Evolutionary conservation across 2,888 invertebrate genomes (phyloP).

Genomic region (Synergus gifuensis): DNA sequence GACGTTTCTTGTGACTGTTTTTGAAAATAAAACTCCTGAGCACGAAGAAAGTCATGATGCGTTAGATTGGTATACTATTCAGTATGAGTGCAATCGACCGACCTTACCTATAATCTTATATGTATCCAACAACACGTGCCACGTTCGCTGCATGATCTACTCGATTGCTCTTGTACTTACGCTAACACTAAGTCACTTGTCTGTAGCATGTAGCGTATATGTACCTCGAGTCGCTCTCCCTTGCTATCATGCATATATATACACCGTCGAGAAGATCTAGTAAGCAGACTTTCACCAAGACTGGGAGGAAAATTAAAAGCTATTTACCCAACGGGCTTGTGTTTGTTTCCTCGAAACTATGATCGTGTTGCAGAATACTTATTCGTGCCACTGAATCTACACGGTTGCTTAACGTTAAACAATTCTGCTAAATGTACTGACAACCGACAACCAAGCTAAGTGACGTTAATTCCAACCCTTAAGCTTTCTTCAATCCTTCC

Average conservation of each 20-base stretch:
- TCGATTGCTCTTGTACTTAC: conserved; percentile 41
- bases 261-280: conserved; percentile 46
- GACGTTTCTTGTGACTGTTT: background rate
- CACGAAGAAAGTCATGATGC: conserved; percentile 24
- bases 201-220: background rate
- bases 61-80: conserved; percentile 14
- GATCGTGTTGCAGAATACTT: conserved; percentile 28
- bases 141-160: conserved; percentile 43
- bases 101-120: conserved; percentile 54
- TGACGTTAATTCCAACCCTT: conserved; percentile 6
- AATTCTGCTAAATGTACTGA: conserved; percentile 21
- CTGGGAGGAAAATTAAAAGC: conserved; percentile 54
- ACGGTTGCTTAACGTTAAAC: conserved; percentile 25
- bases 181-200: conserved; percentile 21
- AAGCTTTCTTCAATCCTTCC: background rate
- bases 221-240: conserved; percentile 40
- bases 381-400: conserved; percentile 38
- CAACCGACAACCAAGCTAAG: background rate
- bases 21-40: conserved; percentile 18
- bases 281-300: conserved; percentile 50
- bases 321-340: conserved; percentile 50
- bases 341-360: conserved; percentile 14
- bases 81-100: conserved; percentile 44
- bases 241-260: conserved; percentile 24
- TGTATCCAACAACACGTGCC: conserved; percentile 53